Base-by-base conservation (phyloP, 2,888 invertebrate genomes). In the Phorcus lineatus region DNA sequence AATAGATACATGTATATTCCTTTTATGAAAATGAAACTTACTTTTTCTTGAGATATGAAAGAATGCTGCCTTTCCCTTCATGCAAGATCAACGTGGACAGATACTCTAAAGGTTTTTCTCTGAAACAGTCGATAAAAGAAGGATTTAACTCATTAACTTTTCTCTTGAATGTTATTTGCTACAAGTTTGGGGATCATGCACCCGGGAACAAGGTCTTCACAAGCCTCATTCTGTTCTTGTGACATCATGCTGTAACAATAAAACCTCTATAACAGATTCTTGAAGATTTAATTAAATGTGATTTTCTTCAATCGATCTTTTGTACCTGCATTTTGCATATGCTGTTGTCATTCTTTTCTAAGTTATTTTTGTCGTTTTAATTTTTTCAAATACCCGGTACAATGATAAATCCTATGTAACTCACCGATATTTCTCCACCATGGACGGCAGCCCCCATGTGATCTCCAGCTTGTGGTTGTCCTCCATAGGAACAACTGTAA, bases 41-140 rank as follows among this genome's bases (percentile, higher is more conserved):
- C 92, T 83, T 90, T 80, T 89, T 90, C 81, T 88, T 90, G 6
- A 92, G 86, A 62, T 86, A 88, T 17, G 92, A 89, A 36, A 90
- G 84, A 22, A 92, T 88, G 76, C 92, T 91, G 3, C 92, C 93
- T 93, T 93, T 91, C 0, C 97, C 97, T 92, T 98, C 97, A 92
- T 97, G 96, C 0, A 96, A 97, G 4, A 98, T 93, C n/a, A 98
- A 92, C 92, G 95, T 95, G 0, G 96, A 95, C 4, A 98, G 93
- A 90, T 96, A 96, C 86, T 96, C 95, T 83, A 96, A 95, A 0
- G 97, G 96, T 91, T 97, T 97, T 22, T 94, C 95, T 92, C 95
- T 89, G 80, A 28, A 81, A 74, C 76, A 78, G 36, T 70, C 17
- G 77, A 13, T 6, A 13, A 13, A 57, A 67, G 47, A 24, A 62